A percentile compares a stretch with the other conserved stretches of the same genome.
Evolutionary conservation across 2,113 vertebrate genomes (phyloP).

Genomic region (Campylomormyrus numenius): DNA sequence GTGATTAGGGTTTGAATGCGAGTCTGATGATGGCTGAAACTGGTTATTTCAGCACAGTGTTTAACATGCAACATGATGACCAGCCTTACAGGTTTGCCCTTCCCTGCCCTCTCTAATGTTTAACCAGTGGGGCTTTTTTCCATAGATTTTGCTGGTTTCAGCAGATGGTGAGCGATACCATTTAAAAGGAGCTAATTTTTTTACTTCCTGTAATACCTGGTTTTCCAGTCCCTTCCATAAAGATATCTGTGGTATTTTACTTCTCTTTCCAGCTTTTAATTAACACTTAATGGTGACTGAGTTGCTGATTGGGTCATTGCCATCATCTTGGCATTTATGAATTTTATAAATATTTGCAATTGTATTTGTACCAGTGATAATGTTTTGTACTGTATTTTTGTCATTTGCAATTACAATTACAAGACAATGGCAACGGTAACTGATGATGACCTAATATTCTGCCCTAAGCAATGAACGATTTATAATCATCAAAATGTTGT

Average conservation of each 20-base stretch:
- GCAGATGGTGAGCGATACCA: not conserved
- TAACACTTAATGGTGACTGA: not conserved
- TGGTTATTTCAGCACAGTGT: conserved; percentile 11
- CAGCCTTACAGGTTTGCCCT: conserved; percentile 12
- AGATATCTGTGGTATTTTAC: not conserved
- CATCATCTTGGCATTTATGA: not conserved
- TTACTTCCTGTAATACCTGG: not conserved
- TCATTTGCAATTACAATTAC: not conserved
- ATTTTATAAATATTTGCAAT: not conserved
- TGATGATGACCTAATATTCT: not conserved
- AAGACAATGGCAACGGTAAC: not conserved
- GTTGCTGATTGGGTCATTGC: not conserved
- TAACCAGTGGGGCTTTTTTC: conserved; percentile 36
- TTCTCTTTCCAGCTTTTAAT: not conserved
- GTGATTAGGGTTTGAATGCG: not conserved
- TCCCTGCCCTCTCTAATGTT: conserved; percentile 39
- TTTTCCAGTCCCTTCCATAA: not conserved
- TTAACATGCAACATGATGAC: conserved; percentile 10
- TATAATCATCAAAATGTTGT: not conserved
- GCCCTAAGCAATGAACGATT: not conserved
- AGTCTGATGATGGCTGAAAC: not conserved
- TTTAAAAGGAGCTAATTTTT: not conserved
- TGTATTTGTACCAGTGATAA: not conserved
- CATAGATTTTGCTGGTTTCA: conserved; percentile 4
- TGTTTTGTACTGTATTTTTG: not conserved